Evolutionary conservation across 2,888 invertebrate species (phyloP).

Genomic region (Coleophora flavipennella): DNA sequence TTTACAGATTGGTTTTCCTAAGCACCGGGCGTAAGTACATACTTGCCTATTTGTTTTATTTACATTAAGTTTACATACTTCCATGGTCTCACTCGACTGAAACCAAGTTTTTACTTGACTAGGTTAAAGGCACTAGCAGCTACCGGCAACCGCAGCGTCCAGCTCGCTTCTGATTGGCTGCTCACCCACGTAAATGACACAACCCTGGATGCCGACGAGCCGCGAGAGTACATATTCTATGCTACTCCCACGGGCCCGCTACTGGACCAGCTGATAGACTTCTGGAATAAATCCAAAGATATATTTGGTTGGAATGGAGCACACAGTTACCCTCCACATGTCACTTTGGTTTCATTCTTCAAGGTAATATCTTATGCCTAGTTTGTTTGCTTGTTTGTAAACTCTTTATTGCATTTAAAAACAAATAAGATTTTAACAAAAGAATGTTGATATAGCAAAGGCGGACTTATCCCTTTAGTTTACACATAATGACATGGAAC

Average conservation of each 20-base stretch:
- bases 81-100: too few relatives aligned
- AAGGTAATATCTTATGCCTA: slow-evolving; percentile 77
- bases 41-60: too few relatives aligned
- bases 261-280: slow-evolving; percentile 79
- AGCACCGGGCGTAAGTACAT: slow-evolving; percentile 86
- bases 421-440: too few relatives aligned
- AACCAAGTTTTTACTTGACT: slow-evolving; percentile 25
- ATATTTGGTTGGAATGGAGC: slow-evolving; percentile 91
- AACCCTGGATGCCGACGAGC: slow-evolving; percentile 80
- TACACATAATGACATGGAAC: too few relatives aligned
- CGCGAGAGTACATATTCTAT: slow-evolving; percentile 90
- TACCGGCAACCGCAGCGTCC: slow-evolving; percentile 89
- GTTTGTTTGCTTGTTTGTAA: too few relatives aligned
- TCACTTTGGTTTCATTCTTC: slow-evolving; percentile 91
- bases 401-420: too few relatives aligned
- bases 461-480: too few relatives aligned
- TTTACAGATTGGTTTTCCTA: slow-evolving; percentile 91
- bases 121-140: slow-evolving; percentile 93
- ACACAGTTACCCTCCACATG: slow-evolving; percentile 91
- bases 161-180: slow-evolving; percentile 92
- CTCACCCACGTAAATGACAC: slow-evolving; percentile 91
- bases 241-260: slow-evolving; percentile 87
- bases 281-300: slow-evolving; percentile 83
- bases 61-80: too few relatives aligned
- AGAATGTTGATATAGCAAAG: too few relatives aligned